A percentile compares a stretch with the other conserved stretches of the same genome.
Conservation (phyloP, 2,113 vertebrate species). For the Archilochus colubris region DNA sequence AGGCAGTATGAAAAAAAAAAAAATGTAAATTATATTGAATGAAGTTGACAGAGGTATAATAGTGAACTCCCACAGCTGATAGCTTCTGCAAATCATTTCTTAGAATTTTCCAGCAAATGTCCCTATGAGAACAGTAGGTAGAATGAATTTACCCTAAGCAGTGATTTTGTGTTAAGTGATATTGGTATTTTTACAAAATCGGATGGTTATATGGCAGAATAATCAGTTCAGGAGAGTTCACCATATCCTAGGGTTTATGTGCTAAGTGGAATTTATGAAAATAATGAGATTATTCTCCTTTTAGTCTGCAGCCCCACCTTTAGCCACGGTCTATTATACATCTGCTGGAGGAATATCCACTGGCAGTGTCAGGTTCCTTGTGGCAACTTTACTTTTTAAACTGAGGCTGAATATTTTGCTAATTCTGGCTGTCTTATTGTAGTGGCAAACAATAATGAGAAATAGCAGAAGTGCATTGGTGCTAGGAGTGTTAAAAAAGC, state of each 20-base stretch:
- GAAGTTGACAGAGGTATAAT: slow-evolving; percentile 79
- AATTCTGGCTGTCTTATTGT: not conserved
- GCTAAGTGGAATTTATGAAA: slow-evolving; percentile 34
- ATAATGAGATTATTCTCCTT: slow-evolving; percentile 26
- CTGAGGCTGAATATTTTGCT: not conserved
- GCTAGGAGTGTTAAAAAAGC: slow-evolving; percentile 30
- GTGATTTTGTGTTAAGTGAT: slow-evolving; percentile 74
- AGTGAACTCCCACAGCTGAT: slow-evolving; percentile 78
- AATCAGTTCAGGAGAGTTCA: slow-evolving; percentile 68
- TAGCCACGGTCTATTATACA: not conserved
- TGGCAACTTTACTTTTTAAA: slow-evolving; percentile 51
- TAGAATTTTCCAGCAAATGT: slow-evolving; percentile 79
- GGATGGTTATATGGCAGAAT: slow-evolving; percentile 61
- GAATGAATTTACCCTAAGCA: slow-evolving; percentile 74
- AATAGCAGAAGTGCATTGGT: not conserved
- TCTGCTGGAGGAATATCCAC: slow-evolving; percentile 1
- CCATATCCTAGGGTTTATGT: slow-evolving; percentile 48
- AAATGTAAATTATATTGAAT: slow-evolving; percentile 81
- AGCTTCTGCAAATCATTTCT: slow-evolving; percentile 76
- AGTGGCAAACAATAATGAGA: slow-evolving; percentile 2
- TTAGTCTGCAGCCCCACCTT: slow-evolving; percentile 20
- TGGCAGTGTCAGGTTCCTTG: slow-evolving; percentile 1
- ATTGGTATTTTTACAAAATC: slow-evolving; percentile 69
- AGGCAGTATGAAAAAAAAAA: slow-evolving; percentile 70
- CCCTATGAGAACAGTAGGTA: slow-evolving; percentile 72